Conservation (phyloP, 2,113 vertebrate genomes). For the western clawed frog (Xenopus tropicalis) region UCB_Xtro_10.0 CM004452.2:5638501-5639000, state of each 20-base stretch:
- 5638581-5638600: background rate
- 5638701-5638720: constrained; percentile 35
- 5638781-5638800: background rate
- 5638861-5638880: no score
- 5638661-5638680: no score
- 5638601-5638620: constrained; percentile 14
- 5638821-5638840: background rate
- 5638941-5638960: no score
- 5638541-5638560: no score
- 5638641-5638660: background rate
- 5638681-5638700: constrained; percentile 12
- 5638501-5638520: no score
- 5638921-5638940: no score
- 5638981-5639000: no score
- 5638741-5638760: constrained; percentile 14
- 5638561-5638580: no score
- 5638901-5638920: no score
- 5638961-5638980: no score
- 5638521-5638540: no score
- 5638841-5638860: background rate
- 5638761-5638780: background rate
- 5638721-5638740: background rate
- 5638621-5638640: constrained; percentile 14
- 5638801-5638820: constrained; percentile 28
- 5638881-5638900: no score